A percentile compares a stretch with the other conserved stretches of the same genome.
phyloP scores from a whole-genome alignment of 2,797 vertebrate genomes.

The Ptychobarbus kaznakovi region DNA sequence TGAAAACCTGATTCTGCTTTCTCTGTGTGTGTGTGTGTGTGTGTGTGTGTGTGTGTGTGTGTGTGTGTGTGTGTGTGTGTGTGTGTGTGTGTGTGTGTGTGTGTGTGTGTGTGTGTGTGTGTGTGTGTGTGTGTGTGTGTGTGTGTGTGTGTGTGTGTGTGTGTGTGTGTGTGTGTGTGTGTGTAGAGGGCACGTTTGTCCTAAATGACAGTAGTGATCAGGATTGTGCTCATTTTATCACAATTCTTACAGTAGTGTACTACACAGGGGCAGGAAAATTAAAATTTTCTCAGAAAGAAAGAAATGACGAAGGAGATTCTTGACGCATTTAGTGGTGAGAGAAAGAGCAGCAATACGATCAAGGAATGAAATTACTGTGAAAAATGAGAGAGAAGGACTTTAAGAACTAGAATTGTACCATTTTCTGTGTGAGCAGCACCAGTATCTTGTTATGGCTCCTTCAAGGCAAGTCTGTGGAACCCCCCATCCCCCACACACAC shows the following conservation, averaged over 20 bases:
- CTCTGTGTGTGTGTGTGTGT: not conserved
- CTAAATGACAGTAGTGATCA: not conserved
- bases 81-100: not conserved
- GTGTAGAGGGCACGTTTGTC: not conserved
- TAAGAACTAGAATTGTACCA: not conserved
- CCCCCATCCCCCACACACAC: too few species aligned
- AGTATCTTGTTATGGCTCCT: not conserved
- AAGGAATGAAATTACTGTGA: not conserved
- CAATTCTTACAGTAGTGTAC: not conserved
- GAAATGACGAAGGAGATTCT: not conserved
- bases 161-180: not conserved
- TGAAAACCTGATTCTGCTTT: conserved; percentile 46
- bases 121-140: too few species aligned
- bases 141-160: too few species aligned
- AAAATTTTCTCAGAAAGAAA: too few species aligned
- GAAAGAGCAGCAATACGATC: not conserved
- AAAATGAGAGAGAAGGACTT: not conserved
- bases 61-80: conserved; percentile 4
- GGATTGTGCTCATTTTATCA: not conserved
- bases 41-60: conserved; percentile 25
- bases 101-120: conserved; percentile 19
- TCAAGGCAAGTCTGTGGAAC: not conserved
- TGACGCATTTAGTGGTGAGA: not conserved
- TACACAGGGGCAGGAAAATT: not conserved
- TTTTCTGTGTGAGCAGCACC: not conserved